Conservation (phyloP, 2,888 invertebrate genomes). For the Clusia tigrina region DNA sequence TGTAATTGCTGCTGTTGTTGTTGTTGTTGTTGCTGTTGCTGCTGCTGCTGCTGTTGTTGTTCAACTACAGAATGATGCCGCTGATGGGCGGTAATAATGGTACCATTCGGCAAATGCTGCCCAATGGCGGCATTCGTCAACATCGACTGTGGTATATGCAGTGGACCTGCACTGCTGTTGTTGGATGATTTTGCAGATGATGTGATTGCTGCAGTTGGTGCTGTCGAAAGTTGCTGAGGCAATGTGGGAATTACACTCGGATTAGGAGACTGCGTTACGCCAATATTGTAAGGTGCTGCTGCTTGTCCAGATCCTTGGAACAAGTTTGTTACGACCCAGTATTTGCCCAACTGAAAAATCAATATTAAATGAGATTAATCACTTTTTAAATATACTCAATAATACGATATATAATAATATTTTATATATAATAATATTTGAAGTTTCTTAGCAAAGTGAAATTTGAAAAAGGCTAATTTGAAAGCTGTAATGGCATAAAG, state of each 20-base stretch:
- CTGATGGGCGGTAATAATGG: constrained; percentile 46
- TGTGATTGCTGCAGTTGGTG: constrained; percentile 30
- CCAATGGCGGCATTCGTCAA: constrained; percentile 44
- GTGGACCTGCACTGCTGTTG: constrained; percentile 41
- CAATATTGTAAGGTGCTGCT: constrained; percentile 43
- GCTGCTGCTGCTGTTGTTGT: constrained; percentile 52
- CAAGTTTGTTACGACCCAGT: constrained; percentile 84
- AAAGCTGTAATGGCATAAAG: too few relatives aligned
- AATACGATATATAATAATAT: too few relatives aligned
- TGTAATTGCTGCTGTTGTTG: constrained; percentile 49
- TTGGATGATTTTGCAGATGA: constrained; percentile 25
- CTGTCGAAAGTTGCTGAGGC: constrained; percentile 44
- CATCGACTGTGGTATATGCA: constrained; percentile 52
- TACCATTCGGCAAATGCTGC: constrained; percentile 48
- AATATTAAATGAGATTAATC: constrained; percentile 66
- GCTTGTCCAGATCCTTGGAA: constrained; percentile 67
- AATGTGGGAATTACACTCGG: constrained; percentile 42
- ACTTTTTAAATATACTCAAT: too few relatives aligned
- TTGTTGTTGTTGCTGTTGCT: constrained; percentile 50
- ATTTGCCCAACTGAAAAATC: constrained; percentile 79
- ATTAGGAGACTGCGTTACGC: constrained; percentile 36
- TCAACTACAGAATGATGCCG: constrained; percentile 35
- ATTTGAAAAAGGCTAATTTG: not conserved
- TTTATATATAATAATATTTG: too few relatives aligned
- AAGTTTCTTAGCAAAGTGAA: not conserved